Evolutionary conservation across 2,888 invertebrate species (phyloP), one percentile per base, ranked within the genome.

Genomic region (Cacoxenus indagator): DNA sequence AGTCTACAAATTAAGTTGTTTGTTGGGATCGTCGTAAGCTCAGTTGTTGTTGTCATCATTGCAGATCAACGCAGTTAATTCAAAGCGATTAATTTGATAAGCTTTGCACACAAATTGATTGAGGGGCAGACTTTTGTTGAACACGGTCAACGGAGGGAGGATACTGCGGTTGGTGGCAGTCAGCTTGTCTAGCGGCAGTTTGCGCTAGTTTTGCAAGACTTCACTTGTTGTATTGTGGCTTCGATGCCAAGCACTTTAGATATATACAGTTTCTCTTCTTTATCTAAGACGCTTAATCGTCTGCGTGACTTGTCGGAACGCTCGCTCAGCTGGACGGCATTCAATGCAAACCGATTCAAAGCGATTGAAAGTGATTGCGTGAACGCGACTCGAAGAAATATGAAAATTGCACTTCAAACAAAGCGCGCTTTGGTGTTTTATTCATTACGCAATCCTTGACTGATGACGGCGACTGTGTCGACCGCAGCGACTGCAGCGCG

Each of bases 1-100:
- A 11, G 43, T 64, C 61, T 48, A 67, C 73, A 73, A 77, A 82
- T 76, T 78, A 81, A 82, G 78, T 74, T 73, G 81, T 82, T 72
- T 48, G 43, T 24, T 46, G 5, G 46, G 19, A 4, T 46, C 64
- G 37, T 22, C 67, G 55, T 27, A 22, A 24, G 24, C 37, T 46
- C n/a, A n/a, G n/a, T n/a, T 37, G 37, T 37, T 37, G 54, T 43
- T 54, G 54, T 59, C 55, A 45, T 17, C 37, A 61, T 45, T 19
- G 61, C 11, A 11, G 62, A 43, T 48, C 1, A 48, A 45, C 61
- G 46, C 55, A 51, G 75, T 81, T 79, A 76, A 79, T 76, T 78
- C 77, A 24, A 73, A 73, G 57, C 83, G 83, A 80, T 80, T 80
- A 81, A 80, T 82, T 80, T 73, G 83, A 82, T 80, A 82, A 82